Evolutionary conservation across 2,113 vertebrate genomes (phyloP).

Genomic region (Epinephelus moara): DNA sequence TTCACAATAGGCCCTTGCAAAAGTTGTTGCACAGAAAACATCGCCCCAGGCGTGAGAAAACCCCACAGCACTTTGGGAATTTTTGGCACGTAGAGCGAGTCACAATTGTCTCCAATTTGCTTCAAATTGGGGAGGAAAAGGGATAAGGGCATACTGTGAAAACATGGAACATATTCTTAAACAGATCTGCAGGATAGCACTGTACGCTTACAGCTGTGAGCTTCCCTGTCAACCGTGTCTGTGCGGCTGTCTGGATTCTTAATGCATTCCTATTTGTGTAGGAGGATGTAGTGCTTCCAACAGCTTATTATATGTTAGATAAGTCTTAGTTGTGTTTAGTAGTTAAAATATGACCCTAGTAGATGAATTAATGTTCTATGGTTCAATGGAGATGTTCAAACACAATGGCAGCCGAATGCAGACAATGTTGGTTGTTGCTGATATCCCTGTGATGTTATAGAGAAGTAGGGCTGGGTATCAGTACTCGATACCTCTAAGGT

Average conservation of each 20-base stretch:
- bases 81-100: slow-evolving; percentile 44
- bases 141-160: slow-evolving; percentile 28
- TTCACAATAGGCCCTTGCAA: slow-evolving; percentile 62
- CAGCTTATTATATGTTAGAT: not conserved
- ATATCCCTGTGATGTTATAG: not conserved
- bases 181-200: slow-evolving; percentile 24
- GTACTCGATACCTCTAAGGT: no score
- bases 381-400: not conserved
- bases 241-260: slow-evolving; percentile 11
- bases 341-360: not conserved
- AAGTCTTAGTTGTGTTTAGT: not conserved
- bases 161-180: slow-evolving; percentile 23
- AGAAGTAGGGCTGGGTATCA: no score
- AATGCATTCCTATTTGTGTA: not conserved
- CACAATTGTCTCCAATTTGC: slow-evolving; percentile 52
- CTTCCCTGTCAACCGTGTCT: not conserved
- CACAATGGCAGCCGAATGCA: not conserved
- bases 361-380: not conserved
- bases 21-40: slow-evolving; percentile 50
- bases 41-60: slow-evolving; percentile 62
- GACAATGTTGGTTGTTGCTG: not conserved
- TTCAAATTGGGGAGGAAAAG: slow-evolving; percentile 22
- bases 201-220: slow-evolving; percentile 41
- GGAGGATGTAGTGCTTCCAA: not conserved
- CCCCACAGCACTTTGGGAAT: slow-evolving; percentile 43